Evolutionary conservation across 2,888 invertebrate species (phyloP).

Genomic region (Orthosia cruda): DNA sequence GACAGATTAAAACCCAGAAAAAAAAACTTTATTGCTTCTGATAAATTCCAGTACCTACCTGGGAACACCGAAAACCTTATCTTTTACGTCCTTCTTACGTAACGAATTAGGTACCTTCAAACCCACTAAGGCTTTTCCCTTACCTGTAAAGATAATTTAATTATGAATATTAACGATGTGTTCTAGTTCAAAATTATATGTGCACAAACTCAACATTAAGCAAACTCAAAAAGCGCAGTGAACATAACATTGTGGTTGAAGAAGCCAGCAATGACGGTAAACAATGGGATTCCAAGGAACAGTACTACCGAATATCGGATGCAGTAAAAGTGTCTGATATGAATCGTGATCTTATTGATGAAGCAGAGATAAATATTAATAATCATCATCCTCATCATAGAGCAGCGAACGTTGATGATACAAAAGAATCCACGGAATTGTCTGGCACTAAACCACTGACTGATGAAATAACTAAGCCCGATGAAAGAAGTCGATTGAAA

Average conservation of each 20-base stretch:
- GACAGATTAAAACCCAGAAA: background rate
- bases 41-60: background rate
- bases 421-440: constrained; percentile 31
- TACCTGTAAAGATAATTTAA: background rate
- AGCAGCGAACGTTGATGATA: constrained; percentile 26
- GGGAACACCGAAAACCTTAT: background rate
- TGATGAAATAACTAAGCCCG: constrained; percentile 16
- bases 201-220: constrained; percentile 59
- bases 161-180: background rate
- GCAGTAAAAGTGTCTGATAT: constrained; percentile 34
- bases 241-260: constrained; percentile 77
- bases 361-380: constrained; percentile 20
- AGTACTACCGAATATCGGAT: constrained; percentile 46
- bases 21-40: background rate
- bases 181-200: constrained; percentile 40
- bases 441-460: constrained; percentile 22
- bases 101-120: background rate
- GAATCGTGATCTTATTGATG: constrained; percentile 45
- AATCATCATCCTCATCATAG: constrained; percentile 17
- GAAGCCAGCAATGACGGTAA: constrained; percentile 63
- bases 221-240: constrained; percentile 73
- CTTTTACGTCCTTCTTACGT: background rate
- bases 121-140: background rate
- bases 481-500: constrained; percentile 37
- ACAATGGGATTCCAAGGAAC: constrained; percentile 63